Evolutionary conservation across 2,113 vertebrate species (phyloP).

Genomic region (Salminus brasiliensis): DNA sequence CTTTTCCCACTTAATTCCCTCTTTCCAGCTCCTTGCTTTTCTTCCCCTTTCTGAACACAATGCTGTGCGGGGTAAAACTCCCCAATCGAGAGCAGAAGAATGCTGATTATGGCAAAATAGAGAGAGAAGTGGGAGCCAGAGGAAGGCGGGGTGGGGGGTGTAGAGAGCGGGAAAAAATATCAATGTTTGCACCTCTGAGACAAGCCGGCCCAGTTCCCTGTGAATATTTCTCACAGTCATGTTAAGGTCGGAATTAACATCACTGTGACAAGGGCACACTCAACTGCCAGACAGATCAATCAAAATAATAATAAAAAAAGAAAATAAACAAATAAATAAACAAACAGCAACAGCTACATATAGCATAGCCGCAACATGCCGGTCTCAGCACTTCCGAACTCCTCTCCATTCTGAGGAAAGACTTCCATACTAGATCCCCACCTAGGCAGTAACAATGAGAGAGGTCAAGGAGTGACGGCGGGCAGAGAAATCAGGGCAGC

Average conservation of each 20-base stretch:
- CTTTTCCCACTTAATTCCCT: not conserved
- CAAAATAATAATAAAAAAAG: no score
- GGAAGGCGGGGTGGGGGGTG: not conserved
- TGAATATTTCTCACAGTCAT: constrained; percentile 36
- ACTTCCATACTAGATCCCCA: not conserved
- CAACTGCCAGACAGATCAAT: not conserved
- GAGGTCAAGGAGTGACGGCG: not conserved
- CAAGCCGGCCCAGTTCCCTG: not conserved
- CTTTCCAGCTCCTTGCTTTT: not conserved
- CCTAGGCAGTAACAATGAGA: not conserved
- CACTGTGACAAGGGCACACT: constrained; percentile 28
- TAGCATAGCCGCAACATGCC: not conserved
- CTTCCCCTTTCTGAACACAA: not conserved
- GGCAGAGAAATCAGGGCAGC: not conserved
- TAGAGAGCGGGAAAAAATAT: no score
- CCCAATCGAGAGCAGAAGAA: not conserved
- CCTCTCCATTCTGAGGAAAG: not conserved
- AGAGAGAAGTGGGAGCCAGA: not conserved
- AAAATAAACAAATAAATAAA: not conserved
- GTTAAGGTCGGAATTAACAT: constrained; percentile 36
- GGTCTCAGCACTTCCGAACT: not conserved
- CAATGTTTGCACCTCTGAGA: constrained; percentile 6
- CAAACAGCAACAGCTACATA: not conserved
- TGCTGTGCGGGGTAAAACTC: not conserved
- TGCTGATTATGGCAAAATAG: not conserved